Evolutionary conservation across 2,888 invertebrate genomes (phyloP).

Genomic region (Blastobasis adustella): DNA sequence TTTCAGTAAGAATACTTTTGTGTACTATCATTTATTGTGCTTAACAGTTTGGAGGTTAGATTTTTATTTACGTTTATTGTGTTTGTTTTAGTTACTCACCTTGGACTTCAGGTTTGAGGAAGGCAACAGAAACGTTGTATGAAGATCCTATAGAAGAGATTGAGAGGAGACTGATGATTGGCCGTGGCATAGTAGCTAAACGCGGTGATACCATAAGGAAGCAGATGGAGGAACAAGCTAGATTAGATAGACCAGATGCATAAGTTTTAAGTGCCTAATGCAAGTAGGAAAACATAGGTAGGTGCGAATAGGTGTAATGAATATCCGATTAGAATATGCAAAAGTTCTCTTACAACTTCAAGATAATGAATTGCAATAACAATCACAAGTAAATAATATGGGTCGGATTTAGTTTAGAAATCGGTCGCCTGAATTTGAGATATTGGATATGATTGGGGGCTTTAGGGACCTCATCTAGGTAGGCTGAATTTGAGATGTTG

Average conservation of each 20-base stretch:
- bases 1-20: conserved; percentile 61
- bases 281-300: conserved; percentile 43
- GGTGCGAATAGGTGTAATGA: conserved; percentile 13
- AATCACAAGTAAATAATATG: too few relatives aligned
- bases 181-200: conserved; percentile 40
- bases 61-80: conserved; percentile 1
- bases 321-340: too few relatives aligned
- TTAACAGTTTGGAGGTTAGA: conserved; percentile 28
- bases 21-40: background rate
- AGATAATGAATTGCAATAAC: too few relatives aligned
- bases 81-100: conserved; percentile 38
- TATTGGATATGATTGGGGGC: too few relatives aligned
- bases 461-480: too few relatives aligned
- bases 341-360: too few relatives aligned
- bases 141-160: conserved; percentile 60
- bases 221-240: conserved; percentile 32
- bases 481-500: too few relatives aligned
- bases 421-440: too few relatives aligned
- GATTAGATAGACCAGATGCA: conserved; percentile 42
- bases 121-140: conserved; percentile 37
- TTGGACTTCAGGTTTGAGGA: conserved; percentile 36
- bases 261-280: conserved; percentile 26
- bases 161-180: conserved; percentile 54
- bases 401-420: too few relatives aligned
- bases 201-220: conserved; percentile 34